Evolutionary conservation across 2,113 vertebrate genomes (phyloP).

Genomic region (Cacatua alba): DNA sequence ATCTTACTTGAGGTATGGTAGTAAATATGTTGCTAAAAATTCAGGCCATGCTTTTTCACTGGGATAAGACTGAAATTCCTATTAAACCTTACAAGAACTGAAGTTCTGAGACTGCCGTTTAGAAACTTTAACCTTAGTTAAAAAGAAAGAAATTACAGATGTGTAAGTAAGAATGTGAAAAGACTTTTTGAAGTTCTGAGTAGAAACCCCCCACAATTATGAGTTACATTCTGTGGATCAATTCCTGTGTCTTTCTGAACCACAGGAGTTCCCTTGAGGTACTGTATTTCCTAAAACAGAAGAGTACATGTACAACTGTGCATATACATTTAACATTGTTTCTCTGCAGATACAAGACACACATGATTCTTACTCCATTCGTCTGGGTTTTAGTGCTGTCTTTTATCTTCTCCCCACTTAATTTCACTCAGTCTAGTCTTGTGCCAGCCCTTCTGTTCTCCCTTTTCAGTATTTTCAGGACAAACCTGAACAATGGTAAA

Average conservation of each 20-base stretch:
- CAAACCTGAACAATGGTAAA: background rate
- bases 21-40: background rate
- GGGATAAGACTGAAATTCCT: background rate
- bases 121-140: background rate
- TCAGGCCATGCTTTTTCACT: background rate
- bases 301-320: rapidly evolving
- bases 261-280: background rate
- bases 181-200: background rate
- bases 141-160: background rate
- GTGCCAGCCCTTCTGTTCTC: background rate
- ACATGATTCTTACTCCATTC: background rate
- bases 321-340: background rate
- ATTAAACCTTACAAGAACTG: background rate
- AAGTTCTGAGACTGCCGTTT: background rate
- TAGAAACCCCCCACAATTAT: background rate
- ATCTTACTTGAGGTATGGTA: background rate
- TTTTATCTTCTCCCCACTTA: background rate
- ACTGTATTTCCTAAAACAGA: background rate
- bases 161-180: background rate
- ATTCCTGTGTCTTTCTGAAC: background rate
- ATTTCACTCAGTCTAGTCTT: background rate
- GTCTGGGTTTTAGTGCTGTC: background rate
- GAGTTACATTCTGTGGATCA: background rate
- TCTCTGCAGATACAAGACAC: background rate
- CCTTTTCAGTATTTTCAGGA: background rate